Conservation (phyloP, 2,113 vertebrate genomes). For the Sminthopsis crassicaudata region DNA sequence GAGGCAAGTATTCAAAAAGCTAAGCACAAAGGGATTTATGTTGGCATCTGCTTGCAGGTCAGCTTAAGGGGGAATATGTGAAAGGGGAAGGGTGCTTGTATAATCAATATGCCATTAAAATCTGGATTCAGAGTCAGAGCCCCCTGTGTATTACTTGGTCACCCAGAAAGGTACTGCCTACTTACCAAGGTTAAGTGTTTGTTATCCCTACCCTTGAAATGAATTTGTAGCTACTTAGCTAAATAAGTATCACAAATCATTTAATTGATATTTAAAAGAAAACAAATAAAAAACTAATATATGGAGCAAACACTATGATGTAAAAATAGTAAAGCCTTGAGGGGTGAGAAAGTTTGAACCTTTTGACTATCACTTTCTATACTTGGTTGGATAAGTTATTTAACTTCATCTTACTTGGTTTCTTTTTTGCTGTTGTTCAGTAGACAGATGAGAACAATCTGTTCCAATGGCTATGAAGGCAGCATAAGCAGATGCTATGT, state of each 20-base stretch:
- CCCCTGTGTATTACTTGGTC: neutral
- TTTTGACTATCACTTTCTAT: neutral
- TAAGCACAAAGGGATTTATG: neutral
- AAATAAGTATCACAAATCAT: neutral
- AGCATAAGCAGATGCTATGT: neutral
- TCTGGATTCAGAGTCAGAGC: neutral
- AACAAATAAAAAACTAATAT: neutral
- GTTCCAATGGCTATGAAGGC: neutral
- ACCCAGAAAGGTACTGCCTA: neutral
- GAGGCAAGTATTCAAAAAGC: neutral
- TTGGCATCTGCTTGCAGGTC: neutral
- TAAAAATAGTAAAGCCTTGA: neutral
- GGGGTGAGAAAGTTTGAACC: neutral
- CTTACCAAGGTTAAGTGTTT: neutral
- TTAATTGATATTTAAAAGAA: conserved; percentile 20
- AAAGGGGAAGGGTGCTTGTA: neutral
- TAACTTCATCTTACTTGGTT: neutral
- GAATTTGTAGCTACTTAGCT: neutral
- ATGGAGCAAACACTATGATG: neutral
- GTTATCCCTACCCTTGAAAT: neutral
- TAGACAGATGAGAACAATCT: neutral
- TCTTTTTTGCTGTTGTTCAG: neutral
- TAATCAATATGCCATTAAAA: neutral
- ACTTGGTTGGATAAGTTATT: neutral
- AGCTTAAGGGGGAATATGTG: no score